Evolutionary conservation across 2,888 invertebrate genomes (phyloP), one percentile per base, ranked within the genome.

Genomic region (Drosophila cognata): DNA sequence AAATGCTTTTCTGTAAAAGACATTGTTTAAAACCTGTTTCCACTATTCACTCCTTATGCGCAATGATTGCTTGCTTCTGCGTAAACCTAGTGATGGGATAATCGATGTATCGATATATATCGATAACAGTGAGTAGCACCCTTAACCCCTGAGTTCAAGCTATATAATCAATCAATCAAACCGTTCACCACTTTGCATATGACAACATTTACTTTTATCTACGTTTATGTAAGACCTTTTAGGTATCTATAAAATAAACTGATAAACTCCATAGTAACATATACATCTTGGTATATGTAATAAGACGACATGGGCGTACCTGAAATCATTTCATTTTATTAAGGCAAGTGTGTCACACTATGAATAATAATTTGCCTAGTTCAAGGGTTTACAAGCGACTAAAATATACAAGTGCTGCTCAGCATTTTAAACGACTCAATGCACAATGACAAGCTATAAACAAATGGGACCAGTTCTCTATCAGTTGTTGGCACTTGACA

Each of bases 291-390:
- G 46, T 33, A 46, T 11, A 18, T 35, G 25, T 6, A 53, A 25
- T 21, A 1, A 53, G 33, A 6, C 35, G 25, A 46, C 35, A 36
- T 48, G 48, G 36, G 48, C 51, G 51, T 35, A 52, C 28, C 35
- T 66, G 29, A 63, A 63, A 66, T 62, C 25, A 46, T 8, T 8
- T 21, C 38, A 28, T 41, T 50, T 66, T 38, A 48, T 66, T 68
- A 66, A 66, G 66, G 67, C 56, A 46, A 29, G 21, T 50, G 67
- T 4, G 28, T 41, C 18, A 35, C 50, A 33, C 50, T 41, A 41
- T 57, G 68, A 67, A 67, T 68, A 67, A 51, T 51, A 67, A 68
- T 56, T 55, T 33, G 7, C 21, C 56, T 56, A 68, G 68, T 67
- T 68, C 67, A 68, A 67, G 67, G 67, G 68, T 68, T 51, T 57